Evolutionary conservation across 2,797 vertebrate genomes (phyloP), one percentile per base, ranked within the genome.

Genomic region (Tympanoctomys barrerae): DNA sequence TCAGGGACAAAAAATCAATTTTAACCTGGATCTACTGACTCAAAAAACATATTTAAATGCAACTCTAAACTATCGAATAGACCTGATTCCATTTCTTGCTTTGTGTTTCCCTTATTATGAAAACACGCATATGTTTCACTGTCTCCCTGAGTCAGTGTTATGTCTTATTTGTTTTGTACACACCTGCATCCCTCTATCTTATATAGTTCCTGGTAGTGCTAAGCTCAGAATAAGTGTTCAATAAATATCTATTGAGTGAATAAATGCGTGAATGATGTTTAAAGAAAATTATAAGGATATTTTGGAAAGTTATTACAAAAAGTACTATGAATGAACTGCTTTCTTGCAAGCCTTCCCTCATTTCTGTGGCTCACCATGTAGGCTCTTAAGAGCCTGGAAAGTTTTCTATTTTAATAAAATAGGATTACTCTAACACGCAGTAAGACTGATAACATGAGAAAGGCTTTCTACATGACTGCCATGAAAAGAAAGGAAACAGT

Each of bases 201-300:
- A 75, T 21, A 54, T 1, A 68, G 26, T 3, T 31, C 28, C 46
- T 52, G 46, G 52, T 14, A 46, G 78, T n/a, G 19, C 26, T 61
- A 77, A 28, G 49, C 52, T 54, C 62, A 85, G 52, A 87, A 8
- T 18, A 70, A 68, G n/a, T 39, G 6, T 64, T 91, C 54, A 62
- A 13, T 62, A 83, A 91, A 71, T 19, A 94, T 54, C 49, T 77
- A 5, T 2, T 79, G 36, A 61, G 33, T 79, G 14, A 39, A n/a
- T 54, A 73, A 79, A 26, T 61, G 6, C 22, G 81, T 46, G 54
- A 62, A 92, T 31, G 10, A 73, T 39, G 54, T 39, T 79, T 87
- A 36, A 80, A 85, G 42, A 84, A 92, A 88, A 94, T 31, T 52
- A 26, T 36, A 89, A 86, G n/a, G 21, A 39, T 28, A 90, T 82